Conservation (phyloP, 2,888 invertebrate species). For the Mimumesa dahlbomi region DNA sequence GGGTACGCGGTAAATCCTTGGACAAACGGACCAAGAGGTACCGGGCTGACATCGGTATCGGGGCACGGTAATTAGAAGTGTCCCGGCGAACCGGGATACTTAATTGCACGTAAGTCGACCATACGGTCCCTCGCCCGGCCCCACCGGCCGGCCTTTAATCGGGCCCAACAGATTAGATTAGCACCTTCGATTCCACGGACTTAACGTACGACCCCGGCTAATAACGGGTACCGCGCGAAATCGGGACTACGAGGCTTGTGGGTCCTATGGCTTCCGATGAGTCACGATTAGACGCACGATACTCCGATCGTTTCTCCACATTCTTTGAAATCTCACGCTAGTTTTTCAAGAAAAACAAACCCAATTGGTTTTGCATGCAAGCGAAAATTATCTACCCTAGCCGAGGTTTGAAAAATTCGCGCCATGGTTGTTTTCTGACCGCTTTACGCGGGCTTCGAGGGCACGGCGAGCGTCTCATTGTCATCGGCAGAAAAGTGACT, state of each 20-base stretch:
- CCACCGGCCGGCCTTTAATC: constrained; percentile 67
- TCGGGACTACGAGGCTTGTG: constrained; percentile 35
- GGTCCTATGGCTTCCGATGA: too few relatives aligned
- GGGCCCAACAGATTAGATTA: constrained; percentile 73
- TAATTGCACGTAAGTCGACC: constrained; percentile 70
- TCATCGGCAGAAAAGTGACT: constrained; percentile 44
- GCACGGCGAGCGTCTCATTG: constrained; percentile 35
- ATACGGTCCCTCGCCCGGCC: constrained; percentile 7
- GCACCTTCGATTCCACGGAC: constrained; percentile 67
- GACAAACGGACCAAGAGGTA: constrained; percentile 62
- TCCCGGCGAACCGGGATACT: constrained; percentile 65
- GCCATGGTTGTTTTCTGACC: too few relatives aligned
- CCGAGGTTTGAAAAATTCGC: too few relatives aligned
- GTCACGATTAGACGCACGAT: constrained; percentile 17
- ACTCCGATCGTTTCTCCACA: too few relatives aligned
- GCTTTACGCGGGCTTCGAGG: too few relatives aligned
- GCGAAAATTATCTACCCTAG: too few relatives aligned
- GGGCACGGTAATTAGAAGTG: constrained; percentile 71
- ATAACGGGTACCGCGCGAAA: constrained; percentile 63
- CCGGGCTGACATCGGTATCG: constrained; percentile 58
- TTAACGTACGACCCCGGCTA: constrained; percentile 64
- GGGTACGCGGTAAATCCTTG: constrained; percentile 48
- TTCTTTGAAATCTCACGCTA: too few relatives aligned
- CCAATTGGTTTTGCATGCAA: too few relatives aligned
- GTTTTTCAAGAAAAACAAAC: too few relatives aligned